Evolutionary conservation across 2,113 vertebrate species (phyloP).

Genomic region (Microtus montanus): DNA sequence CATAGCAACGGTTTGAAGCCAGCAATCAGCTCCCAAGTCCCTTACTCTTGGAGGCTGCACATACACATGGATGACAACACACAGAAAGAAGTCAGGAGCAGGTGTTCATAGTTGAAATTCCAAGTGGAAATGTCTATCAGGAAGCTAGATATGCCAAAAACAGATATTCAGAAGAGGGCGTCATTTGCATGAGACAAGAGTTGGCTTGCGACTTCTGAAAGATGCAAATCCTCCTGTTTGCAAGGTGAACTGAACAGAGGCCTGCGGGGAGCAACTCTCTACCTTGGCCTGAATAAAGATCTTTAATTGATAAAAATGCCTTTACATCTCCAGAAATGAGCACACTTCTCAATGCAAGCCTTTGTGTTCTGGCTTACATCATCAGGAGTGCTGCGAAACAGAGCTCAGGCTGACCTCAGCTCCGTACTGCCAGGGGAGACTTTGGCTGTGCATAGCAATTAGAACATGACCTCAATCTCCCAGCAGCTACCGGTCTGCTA

Average conservation of each 20-base stretch:
- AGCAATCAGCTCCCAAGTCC: not conserved
- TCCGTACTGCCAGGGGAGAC: not conserved
- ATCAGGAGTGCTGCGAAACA: not conserved
- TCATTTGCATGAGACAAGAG: constrained; percentile 16
- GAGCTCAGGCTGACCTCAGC: not conserved
- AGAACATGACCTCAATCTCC: constrained; percentile 32
- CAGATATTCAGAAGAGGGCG: constrained; percentile 30
- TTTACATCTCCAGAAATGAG: not conserved
- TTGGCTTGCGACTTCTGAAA: not conserved
- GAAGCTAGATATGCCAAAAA: constrained; percentile 23
- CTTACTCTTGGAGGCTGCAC: not conserved
- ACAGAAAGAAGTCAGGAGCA: not conserved
- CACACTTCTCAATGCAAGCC: not conserved
- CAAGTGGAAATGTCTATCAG: constrained; percentile 19
- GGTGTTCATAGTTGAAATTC: constrained; percentile 15
- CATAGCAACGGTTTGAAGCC: not conserved
- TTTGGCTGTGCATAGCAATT: constrained; percentile 24
- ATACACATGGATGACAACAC: not conserved
- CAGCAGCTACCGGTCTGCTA: constrained; percentile 14
- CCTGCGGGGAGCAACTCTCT: not conserved
- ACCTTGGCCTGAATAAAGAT: not conserved
- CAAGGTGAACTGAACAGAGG: constrained; percentile 23
- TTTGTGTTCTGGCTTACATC: not conserved
- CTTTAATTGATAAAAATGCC: constrained; percentile 16
- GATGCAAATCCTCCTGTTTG: not conserved